These are phyloP conservation scores for Brachyhypopomus occidentalis DNA, from an alignment of 2,113 vertebrate genomes.

Conservation along the genomic window DNA sequence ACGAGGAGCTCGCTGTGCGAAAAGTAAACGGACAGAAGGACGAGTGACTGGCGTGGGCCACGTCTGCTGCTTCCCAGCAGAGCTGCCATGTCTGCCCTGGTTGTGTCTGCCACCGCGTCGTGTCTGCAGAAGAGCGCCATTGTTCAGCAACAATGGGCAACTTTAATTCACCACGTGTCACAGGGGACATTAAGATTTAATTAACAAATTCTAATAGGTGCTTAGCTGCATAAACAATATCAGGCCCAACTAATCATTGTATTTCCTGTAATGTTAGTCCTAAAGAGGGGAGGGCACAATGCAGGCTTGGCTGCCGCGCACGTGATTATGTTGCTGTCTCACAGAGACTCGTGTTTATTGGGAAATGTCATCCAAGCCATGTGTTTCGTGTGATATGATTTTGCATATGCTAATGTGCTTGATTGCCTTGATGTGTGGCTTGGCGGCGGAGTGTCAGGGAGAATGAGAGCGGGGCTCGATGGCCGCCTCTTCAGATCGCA, in stretches of 20 bases:
- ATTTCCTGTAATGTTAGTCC: slow-evolving; percentile 56
- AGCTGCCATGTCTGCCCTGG: slow-evolving; percentile 20
- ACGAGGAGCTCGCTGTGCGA: slow-evolving; percentile 13
- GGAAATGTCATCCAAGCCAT: slow-evolving; percentile 53
- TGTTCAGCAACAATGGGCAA: slow-evolving; percentile 53
- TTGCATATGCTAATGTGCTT: slow-evolving; percentile 60
- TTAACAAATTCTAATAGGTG: slow-evolving; percentile 61
- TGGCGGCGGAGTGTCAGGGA: slow-evolving; percentile 35
- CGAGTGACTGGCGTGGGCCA: slow-evolving; percentile 14
- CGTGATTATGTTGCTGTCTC: slow-evolving; percentile 48
- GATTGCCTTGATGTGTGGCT: slow-evolving; percentile 56
- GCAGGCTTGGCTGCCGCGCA: slow-evolving; percentile 26
- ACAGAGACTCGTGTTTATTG: slow-evolving; percentile 48
- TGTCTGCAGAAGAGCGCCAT: slow-evolving; percentile 42
- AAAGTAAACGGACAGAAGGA: slow-evolving; percentile 58
- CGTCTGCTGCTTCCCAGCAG: slow-evolving; percentile 33
- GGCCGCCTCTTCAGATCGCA: slow-evolving; percentile 53
- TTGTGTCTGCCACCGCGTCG: background rate
- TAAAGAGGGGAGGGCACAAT: slow-evolving; percentile 44
- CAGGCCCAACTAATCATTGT: slow-evolving; percentile 52
- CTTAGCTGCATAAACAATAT: slow-evolving; percentile 53
- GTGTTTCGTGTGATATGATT: slow-evolving; percentile 58
- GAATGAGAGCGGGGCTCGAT: slow-evolving; percentile 48
- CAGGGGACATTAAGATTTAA: slow-evolving; percentile 60
- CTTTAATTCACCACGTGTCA: slow-evolving; percentile 50